These are phyloP conservation scores for Typhlichthys subterraneus DNA, from an alignment of 2,797 vertebrate species.

Conservation along the genomic window DNA sequence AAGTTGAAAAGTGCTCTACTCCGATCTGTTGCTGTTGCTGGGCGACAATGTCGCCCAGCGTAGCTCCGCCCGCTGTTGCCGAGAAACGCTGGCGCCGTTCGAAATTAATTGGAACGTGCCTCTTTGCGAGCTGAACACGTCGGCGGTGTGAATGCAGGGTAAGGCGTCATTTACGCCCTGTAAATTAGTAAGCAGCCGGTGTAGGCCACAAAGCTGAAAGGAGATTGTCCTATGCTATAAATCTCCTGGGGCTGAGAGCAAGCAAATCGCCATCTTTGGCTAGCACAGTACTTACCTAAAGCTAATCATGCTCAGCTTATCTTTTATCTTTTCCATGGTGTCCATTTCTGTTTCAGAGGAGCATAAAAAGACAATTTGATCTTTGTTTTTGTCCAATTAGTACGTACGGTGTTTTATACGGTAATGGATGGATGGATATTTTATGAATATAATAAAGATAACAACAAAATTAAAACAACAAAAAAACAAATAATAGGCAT, in stretches of 20 bases:
- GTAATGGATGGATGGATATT: too few relatives aligned
- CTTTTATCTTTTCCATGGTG: conserved; percentile 20
- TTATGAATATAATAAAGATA: too few relatives aligned
- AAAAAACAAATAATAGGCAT: too few relatives aligned
- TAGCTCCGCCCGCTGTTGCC: too few relatives aligned
- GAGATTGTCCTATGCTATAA: conserved; percentile 43
- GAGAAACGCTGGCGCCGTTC: too few relatives aligned
- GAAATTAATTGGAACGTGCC: too few relatives aligned
- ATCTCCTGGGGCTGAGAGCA: conserved; percentile 52
- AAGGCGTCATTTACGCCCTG: conserved; percentile 63
- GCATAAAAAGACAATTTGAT: conserved; percentile 9
- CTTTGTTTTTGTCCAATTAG: conserved; percentile 6
- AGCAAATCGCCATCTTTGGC: conserved; percentile 42
- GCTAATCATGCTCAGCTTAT: conserved; percentile 28
- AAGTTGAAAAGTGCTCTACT: too few relatives aligned
- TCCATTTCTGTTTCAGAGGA: conserved; percentile 37
- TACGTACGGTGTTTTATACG: not conserved
- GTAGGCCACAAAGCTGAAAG: conserved; percentile 34
- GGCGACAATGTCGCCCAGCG: too few relatives aligned
- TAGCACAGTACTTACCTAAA: conserved; percentile 46
- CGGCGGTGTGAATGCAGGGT: conserved; percentile 38
- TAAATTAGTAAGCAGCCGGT: conserved; percentile 60
- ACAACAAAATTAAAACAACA: too few relatives aligned
- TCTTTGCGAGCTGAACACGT: too few relatives aligned
- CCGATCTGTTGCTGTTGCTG: too few relatives aligned